Conservation (phyloP, 2,888 invertebrate genomes). For the Patella caerulea region DNA sequence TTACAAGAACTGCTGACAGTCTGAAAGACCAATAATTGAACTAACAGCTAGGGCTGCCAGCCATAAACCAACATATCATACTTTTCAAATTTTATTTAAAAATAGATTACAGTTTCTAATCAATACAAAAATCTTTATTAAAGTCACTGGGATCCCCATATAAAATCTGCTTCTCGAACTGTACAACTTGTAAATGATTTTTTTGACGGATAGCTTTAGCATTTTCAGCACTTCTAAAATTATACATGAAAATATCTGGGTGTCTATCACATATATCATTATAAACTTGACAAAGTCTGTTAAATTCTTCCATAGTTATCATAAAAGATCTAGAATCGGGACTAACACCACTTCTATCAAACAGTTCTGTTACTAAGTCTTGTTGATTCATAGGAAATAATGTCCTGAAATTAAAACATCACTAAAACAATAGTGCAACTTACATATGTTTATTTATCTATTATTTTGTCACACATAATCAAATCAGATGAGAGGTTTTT, state of each 20-base stretch:
- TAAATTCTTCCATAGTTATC: conserved; percentile 84
- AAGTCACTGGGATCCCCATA: neutral
- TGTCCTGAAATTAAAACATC: conserved; percentile 70
- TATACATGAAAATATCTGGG: conserved; percentile 74
- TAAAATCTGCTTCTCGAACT: conserved; percentile 26
- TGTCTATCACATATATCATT: conserved; percentile 77
- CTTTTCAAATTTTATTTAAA: too few species aligned
- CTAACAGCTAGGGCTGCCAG: too few species aligned
- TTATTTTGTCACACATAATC: too few species aligned
- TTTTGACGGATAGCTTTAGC: conserved; percentile 35
- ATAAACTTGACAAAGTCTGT: conserved; percentile 84
- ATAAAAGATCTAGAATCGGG: conserved; percentile 81
- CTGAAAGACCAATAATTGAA: too few species aligned
- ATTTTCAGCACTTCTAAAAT: conserved; percentile 77
- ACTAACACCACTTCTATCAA: conserved; percentile 81
- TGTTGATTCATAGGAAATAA: conserved; percentile 84
- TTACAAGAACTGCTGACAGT: too few species aligned
- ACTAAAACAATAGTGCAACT: too few species aligned
- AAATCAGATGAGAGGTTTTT: too few species aligned
- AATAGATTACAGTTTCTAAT: too few species aligned
- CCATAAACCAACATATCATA: too few species aligned
- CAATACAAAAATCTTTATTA: too few species aligned
- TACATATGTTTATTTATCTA: too few species aligned
- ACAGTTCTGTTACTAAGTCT: conserved; percentile 80
- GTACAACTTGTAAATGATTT: conserved; percentile 17